Evolutionary conservation across 1,140 invertebrate genomes (phyloP).

Genomic region (Helicoverpa armigera): DNA sequence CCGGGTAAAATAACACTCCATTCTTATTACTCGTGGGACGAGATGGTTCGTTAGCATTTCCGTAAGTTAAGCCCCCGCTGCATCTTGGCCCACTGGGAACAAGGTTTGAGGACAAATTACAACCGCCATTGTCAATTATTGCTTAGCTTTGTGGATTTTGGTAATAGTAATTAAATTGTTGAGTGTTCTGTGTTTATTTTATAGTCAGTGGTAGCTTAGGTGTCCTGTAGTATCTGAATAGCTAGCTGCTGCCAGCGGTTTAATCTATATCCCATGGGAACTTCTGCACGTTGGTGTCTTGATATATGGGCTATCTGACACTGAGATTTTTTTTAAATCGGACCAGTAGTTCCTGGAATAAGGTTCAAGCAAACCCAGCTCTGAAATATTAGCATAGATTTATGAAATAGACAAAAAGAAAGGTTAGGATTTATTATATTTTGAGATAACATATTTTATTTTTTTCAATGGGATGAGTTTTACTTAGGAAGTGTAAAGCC

Average conservation of each 20-base stretch:
- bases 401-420: too few relatives aligned
- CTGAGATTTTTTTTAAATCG: too few relatives aligned
- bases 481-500: too few relatives aligned
- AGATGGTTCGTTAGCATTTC: constrained; percentile 27
- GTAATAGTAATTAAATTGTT: neutral
- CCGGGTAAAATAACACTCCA: neutral
- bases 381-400: too few relatives aligned
- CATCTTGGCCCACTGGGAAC: constrained; percentile 30
- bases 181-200: neutral
- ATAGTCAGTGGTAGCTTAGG: neutral
- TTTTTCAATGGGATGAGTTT: too few relatives aligned
- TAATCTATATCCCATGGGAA: too few relatives aligned
- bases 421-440: too few relatives aligned
- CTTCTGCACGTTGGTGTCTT: too few relatives aligned
- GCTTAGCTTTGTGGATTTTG: neutral
- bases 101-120: constrained; percentile 30
- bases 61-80: constrained; percentile 11
- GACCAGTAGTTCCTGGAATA: too few relatives aligned
- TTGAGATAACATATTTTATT: too few relatives aligned
- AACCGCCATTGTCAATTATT: constrained; percentile 16
- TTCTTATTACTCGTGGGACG: neutral
- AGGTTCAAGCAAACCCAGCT: too few relatives aligned
- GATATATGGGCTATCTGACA: too few relatives aligned
- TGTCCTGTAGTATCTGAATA: neutral
- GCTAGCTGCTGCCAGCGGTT: neutral